Percentiles rank a stretch among this genome's conserved stretches.
Evolutionary conservation across 2,797 vertebrate species (phyloP).

Genomic region (Fratercula arctica): DNA sequence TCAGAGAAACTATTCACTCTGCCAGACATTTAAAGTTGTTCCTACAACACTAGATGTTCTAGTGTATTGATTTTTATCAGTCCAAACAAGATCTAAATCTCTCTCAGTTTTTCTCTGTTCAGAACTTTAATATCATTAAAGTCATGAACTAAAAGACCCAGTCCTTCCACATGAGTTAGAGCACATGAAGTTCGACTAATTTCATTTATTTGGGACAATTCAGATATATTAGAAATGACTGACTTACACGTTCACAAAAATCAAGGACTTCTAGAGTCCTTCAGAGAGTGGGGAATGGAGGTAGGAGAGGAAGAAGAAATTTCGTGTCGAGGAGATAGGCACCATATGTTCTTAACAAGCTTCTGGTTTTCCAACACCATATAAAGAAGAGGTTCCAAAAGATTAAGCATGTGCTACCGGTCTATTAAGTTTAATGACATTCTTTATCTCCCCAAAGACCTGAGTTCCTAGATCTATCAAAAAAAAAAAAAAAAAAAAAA

Average conservation of each 20-base stretch:
- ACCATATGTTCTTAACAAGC: not conserved
- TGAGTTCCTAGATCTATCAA: not conserved
- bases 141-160: not conserved
- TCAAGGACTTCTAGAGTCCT: not conserved
- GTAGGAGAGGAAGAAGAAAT: not conserved
- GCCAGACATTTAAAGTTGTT: not conserved
- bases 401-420: not conserved
- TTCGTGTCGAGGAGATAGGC: not conserved
- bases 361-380: not conserved
- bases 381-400: not conserved
- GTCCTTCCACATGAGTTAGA: not conserved
- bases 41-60: not conserved
- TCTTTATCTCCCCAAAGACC: not conserved
- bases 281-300: not conserved
- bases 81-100: not conserved
- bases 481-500: not conserved
- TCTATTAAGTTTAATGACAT: not conserved
- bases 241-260: not conserved
- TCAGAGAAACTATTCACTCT: not conserved
- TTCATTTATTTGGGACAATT: not conserved
- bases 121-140: not conserved
- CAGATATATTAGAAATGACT: not conserved
- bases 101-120: not conserved
- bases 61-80: not conserved
- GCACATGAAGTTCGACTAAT: not conserved